These are phyloP conservation scores for Saxicola maurus DNA, from an alignment of 2,797 vertebrate genomes.

Conservation along the genomic window DNA sequence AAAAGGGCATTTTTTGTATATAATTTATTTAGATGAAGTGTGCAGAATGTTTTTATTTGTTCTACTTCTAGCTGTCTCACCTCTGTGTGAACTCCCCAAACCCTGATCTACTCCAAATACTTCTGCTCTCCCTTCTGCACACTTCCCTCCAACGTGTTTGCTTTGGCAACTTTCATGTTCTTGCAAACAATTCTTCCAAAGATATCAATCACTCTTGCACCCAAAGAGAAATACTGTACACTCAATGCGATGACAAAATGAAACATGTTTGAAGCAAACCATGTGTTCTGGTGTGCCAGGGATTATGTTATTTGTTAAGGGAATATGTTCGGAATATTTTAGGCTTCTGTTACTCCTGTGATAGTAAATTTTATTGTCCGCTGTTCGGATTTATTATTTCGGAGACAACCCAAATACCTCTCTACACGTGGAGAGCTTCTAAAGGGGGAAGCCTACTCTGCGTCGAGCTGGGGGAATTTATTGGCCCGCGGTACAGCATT, in stretches of 20 bases:
- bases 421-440: constrained; percentile 12
- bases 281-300: constrained; percentile 82
- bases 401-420: constrained; percentile 46
- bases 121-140: constrained; percentile 78
- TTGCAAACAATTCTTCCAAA: constrained; percentile 87
- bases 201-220: constrained; percentile 94
- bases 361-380: constrained; percentile 71
- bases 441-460: neutral
- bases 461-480: neutral
- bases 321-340: constrained; percentile 73
- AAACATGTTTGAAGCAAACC: constrained; percentile 89
- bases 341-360: constrained; percentile 76
- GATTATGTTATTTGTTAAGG: constrained; percentile 73
- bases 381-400: constrained; percentile 68
- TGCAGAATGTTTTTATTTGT: constrained; percentile 90
- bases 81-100: constrained; percentile 87
- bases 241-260: constrained; percentile 91
- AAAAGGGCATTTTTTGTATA: constrained; percentile 74
- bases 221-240: constrained; percentile 77
- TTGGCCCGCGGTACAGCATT: neutral
- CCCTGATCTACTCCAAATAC: constrained; percentile 81
- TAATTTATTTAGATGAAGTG: constrained; percentile 89
- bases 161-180: constrained; percentile 89
- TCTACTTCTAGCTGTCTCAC: constrained; percentile 88
- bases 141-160: constrained; percentile 86